Conservation (phyloP, 2,888 invertebrate species). For the Salpingus planirostris region DNA sequence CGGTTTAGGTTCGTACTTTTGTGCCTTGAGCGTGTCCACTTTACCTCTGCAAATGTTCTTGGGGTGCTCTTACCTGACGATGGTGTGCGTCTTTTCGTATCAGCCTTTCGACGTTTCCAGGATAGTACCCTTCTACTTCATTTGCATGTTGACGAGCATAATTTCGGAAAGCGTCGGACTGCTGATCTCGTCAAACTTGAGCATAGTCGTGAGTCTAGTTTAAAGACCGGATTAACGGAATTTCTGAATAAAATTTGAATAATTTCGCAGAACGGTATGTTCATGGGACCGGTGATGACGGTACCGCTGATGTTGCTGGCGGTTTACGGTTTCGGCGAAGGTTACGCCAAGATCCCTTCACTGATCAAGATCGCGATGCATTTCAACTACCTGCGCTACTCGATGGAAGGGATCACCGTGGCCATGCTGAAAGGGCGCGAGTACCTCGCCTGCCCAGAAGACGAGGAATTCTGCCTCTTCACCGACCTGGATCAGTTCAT, state of each 20-base stretch:
- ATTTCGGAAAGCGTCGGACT: slow-evolving; percentile 74
- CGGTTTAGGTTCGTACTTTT: slow-evolving; percentile 67
- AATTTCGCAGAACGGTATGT: slow-evolving; percentile 68
- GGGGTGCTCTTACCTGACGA: slow-evolving; percentile 55
- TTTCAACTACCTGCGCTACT: slow-evolving; percentile 66
- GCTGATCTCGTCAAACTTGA: slow-evolving; percentile 64
- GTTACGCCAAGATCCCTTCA: slow-evolving; percentile 52
- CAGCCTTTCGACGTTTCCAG: slow-evolving; percentile 66
- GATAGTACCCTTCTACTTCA: slow-evolving; percentile 57
- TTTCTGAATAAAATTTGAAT: slow-evolving; percentile 7
- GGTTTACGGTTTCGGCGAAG: slow-evolving; percentile 79
- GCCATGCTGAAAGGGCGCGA: slow-evolving; percentile 69
- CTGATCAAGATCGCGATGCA: slow-evolving; percentile 75
- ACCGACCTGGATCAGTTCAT: slow-evolving; percentile 66
- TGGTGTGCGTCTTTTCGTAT: slow-evolving; percentile 65
- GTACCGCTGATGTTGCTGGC: slow-evolving; percentile 86
- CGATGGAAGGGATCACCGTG: slow-evolving; percentile 62
- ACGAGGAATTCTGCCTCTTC: slow-evolving; percentile 67
- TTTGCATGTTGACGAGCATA: slow-evolving; percentile 62
- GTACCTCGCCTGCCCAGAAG: slow-evolving; percentile 63
- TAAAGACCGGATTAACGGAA: not conserved
- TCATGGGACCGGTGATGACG: slow-evolving; percentile 76
- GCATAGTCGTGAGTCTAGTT: slow-evolving; percentile 67
- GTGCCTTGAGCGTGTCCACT: slow-evolving; percentile 61
- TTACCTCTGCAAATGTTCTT: slow-evolving; percentile 63